Conservation (phyloP, 2,888 invertebrate genomes). For the Neuroscelio doddi region DNA sequence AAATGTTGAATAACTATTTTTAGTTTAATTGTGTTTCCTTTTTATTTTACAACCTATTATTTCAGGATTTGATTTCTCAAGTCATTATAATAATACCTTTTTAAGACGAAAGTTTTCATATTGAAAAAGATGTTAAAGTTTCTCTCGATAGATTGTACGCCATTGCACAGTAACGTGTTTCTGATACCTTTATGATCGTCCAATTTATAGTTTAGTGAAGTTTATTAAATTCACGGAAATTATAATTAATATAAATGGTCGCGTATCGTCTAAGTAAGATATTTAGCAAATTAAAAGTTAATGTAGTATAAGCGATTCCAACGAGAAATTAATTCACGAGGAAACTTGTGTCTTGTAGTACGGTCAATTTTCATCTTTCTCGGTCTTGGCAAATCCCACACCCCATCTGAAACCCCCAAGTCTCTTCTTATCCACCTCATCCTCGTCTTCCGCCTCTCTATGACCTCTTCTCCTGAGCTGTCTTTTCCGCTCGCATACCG, state of each 20-base stretch:
- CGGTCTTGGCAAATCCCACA: slow-evolving; percentile 2
- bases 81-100: too few relatives aligned
- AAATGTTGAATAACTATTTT: too few relatives aligned
- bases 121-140: too few relatives aligned
- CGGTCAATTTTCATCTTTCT: slow-evolving; percentile 49
- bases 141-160: too few relatives aligned
- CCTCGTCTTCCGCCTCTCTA: slow-evolving; percentile 11
- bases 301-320: slow-evolving; percentile 57
- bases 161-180: too few relatives aligned
- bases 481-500: slow-evolving; percentile 50
- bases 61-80: too few relatives aligned
- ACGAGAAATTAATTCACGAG: slow-evolving; percentile 59
- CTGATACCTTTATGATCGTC: too few relatives aligned
- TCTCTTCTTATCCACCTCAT: slow-evolving; percentile 8
- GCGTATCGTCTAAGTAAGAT: slow-evolving; percentile 7
- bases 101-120: too few relatives aligned
- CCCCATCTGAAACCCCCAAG: neutral
- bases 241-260: slow-evolving; percentile 1
- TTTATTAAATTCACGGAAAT: neutral
- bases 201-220: neutral
- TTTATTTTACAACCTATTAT: too few relatives aligned
- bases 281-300: slow-evolving; percentile 60
- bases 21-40: too few relatives aligned
- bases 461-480: slow-evolving; percentile 28
- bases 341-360: slow-evolving; percentile 45